These are phyloP conservation scores for Drosophila chauvacae DNA, from an alignment of 1,140 invertebrate species.

Conservation along the genomic window DNA sequence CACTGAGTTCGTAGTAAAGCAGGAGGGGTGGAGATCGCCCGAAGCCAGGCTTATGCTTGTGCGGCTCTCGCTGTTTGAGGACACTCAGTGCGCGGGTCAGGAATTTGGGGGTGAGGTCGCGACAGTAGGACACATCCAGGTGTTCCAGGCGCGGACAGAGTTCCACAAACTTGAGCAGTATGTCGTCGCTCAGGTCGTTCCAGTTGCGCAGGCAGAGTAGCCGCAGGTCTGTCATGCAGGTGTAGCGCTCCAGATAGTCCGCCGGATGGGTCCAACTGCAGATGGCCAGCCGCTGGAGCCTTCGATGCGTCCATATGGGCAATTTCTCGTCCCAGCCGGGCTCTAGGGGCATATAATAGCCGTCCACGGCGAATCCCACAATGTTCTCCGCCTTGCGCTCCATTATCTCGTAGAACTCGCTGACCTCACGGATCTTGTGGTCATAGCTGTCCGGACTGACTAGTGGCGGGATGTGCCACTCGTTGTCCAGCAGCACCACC, in stretches of 20 bases:
- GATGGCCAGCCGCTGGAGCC: constrained; percentile 60
- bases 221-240: constrained; percentile 63
- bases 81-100: constrained; percentile 49
- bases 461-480: constrained; percentile 55
- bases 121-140: constrained; percentile 73
- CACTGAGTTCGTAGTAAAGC: constrained; percentile 64
- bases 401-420: constrained; percentile 75
- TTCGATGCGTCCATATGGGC: constrained; percentile 52
- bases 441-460: constrained; percentile 65
- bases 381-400: constrained; percentile 57
- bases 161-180: constrained; percentile 64
- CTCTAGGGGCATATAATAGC: constrained; percentile 72
- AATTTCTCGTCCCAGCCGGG: constrained; percentile 61
- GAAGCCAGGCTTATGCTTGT: constrained; percentile 39
- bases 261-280: constrained; percentile 67
- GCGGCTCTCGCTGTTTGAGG: constrained; percentile 56
- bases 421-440: constrained; percentile 71
- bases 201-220: constrained; percentile 70
- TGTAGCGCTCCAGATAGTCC: constrained; percentile 61
- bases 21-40: constrained; percentile 26
- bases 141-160: constrained; percentile 59
- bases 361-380: constrained; percentile 68
- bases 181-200: constrained; percentile 57
- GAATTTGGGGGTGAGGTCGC: constrained; percentile 58
- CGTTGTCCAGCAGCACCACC: constrained; percentile 67